Evolutionary conservation across 2,113 vertebrate species (phyloP), one percentile per base, ranked within the genome.

Genomic region (Oophaga pumilio): DNA sequence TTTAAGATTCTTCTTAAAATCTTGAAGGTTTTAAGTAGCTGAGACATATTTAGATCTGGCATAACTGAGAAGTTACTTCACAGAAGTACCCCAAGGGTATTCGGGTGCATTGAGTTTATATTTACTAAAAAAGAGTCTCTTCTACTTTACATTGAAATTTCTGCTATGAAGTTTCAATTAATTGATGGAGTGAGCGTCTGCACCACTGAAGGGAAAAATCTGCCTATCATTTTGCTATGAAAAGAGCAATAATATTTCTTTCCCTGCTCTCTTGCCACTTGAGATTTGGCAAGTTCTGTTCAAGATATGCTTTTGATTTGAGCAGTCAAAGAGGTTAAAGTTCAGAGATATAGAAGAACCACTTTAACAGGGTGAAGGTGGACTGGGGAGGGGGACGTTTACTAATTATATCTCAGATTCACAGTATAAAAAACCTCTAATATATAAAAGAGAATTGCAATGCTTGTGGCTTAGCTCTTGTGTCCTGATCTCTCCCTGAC

Each of bases 161-260:
- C 59, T 24, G 68, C n/a, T 20, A 62, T 33, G 18, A 71, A 33
- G 43, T 52, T 87, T 24, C 53, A 74, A 74, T 82, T 82, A 76
- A 87, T 76, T 76, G 78, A 87, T 53, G 28, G 86, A 28, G 18
- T 24, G 59, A 18, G n/a, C 17, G 22, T 74, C 79, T 77, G 20
- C 20, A 24, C 80, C 43, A 83, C 80, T 83, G 57, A 88, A 66
- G 57, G 71, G 71, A 82, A 87, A 17, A 76, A 57, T 50, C 80
- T 88, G 87, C 71, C 86, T 76, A 88, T 88, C 86, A 88, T 83
- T 76, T 62, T 53, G 15, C 12, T 88, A 88, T 88, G 50, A 84
- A 84, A 88, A 88, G 87, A 88, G 71, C 80, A 88, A 66, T 84
- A 84, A 84, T 84, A 56, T 87, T 87, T 83, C 56, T 53, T 87